These are phyloP conservation scores for Caenorhabditis doughertyi DNA, from an alignment of 2,888 invertebrate species.

Conservation along the genomic window DNA sequence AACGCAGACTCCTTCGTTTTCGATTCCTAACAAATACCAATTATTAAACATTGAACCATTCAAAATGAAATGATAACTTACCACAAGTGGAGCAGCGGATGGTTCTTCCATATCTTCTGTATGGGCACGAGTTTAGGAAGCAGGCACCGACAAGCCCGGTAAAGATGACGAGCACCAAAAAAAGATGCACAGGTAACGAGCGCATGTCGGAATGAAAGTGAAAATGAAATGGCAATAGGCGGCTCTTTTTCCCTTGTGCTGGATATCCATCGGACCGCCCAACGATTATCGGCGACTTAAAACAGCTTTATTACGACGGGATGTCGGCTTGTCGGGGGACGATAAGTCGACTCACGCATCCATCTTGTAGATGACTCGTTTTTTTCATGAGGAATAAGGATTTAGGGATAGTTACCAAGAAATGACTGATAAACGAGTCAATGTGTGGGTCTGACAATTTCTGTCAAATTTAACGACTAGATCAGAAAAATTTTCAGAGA, in stretches of 20 bases:
- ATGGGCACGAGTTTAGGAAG: conserved; percentile 81
- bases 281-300: conserved; percentile 55
- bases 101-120: conserved; percentile 77
- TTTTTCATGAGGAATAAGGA: conserved; percentile 18
- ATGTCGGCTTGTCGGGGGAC: conserved; percentile 30
- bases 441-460: conserved; percentile 1
- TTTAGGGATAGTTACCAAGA: conserved; percentile 20
- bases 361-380: conserved; percentile 34
- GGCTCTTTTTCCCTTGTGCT: conserved; percentile 19
- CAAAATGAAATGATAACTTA: conserved; percentile 25
- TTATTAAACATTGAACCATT: background rate
- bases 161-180: conserved; percentile 27
- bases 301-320: conserved; percentile 57
- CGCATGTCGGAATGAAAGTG: conserved; percentile 56
- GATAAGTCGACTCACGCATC: conserved; percentile 51
- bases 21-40: conserved; percentile 60
- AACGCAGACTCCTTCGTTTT: conserved; percentile 74
- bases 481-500: background rate
- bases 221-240: conserved; percentile 17
- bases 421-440: conserved; percentile 17
- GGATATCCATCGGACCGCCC: conserved; percentile 46
- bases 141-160: conserved; percentile 65
- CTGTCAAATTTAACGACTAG: background rate
- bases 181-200: conserved; percentile 43
- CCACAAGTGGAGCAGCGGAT: conserved; percentile 72